phyloP scores from a whole-genome alignment of 2,888 invertebrate genomes.

The Steinernema carpocapsae region DNA sequence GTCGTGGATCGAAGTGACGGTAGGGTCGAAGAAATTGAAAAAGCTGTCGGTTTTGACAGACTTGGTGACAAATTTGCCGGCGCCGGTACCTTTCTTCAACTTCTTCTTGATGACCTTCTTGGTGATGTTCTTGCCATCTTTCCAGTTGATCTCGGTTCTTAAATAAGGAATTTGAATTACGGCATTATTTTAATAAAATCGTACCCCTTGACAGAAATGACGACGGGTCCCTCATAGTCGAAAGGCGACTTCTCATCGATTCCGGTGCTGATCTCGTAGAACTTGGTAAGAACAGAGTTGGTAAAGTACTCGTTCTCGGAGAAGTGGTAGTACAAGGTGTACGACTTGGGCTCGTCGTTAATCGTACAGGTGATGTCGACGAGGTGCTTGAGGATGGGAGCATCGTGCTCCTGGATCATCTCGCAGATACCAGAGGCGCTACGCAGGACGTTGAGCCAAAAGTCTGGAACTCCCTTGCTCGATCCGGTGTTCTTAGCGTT shows the following conservation, averaged over 20 bases:
- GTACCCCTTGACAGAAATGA: slow-evolving; percentile 82
- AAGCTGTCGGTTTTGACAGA: slow-evolving; percentile 82
- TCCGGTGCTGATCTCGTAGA: slow-evolving; percentile 86
- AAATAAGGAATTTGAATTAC: slow-evolving; percentile 60
- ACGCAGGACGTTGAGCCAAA: slow-evolving; percentile 93
- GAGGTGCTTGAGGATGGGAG: slow-evolving; percentile 59
- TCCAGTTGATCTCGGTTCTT: slow-evolving; percentile 95
- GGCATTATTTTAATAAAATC: background rate
- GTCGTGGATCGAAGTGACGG: slow-evolving; percentile 50
- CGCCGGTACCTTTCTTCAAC: slow-evolving; percentile 78
- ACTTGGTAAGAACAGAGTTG: slow-evolving; percentile 85
- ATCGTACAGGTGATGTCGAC: slow-evolving; percentile 57
- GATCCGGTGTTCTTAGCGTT: slow-evolving; percentile 45
- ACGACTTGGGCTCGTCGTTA: slow-evolving; percentile 69
- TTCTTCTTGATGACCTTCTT: slow-evolving; percentile 90
- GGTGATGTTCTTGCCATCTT: slow-evolving; percentile 94
- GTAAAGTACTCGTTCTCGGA: slow-evolving; percentile 88
- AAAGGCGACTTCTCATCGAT: slow-evolving; percentile 77
- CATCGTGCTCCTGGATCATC: slow-evolving; percentile 74
- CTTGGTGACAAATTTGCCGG: slow-evolving; percentile 64
- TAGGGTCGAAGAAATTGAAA: slow-evolving; percentile 87
- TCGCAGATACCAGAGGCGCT: slow-evolving; percentile 85
- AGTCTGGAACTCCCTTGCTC: slow-evolving; percentile 83
- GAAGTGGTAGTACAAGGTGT: slow-evolving; percentile 87
- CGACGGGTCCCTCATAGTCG: slow-evolving; percentile 91